Conservation (phyloP, 2,113 vertebrate species). For the Oreocharis arfaki region DNA sequence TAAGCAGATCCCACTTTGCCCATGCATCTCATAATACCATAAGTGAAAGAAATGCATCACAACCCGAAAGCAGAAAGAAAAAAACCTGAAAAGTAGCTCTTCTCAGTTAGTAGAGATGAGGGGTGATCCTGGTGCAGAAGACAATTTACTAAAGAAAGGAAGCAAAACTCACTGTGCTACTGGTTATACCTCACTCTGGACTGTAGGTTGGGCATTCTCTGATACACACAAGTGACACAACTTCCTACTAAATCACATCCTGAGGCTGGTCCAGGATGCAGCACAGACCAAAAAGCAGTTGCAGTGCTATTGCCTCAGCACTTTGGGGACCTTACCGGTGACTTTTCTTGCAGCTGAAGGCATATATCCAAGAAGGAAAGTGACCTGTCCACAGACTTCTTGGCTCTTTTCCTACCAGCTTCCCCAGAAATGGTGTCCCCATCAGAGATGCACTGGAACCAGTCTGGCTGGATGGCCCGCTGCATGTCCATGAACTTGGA, state of each 20-base stretch:
- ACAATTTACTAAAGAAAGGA: neutral
- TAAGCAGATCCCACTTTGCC: neutral
- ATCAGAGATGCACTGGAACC: conserved; percentile 93
- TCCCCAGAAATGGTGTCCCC: conserved; percentile 82
- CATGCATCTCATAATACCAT: neutral
- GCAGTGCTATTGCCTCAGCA: neutral
- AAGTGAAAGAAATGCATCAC: neutral
- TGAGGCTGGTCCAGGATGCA: neutral
- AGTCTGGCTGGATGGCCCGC: conserved; percentile 83
- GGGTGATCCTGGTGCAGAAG: neutral
- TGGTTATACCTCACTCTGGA: neutral
- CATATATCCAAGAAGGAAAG: conserved; percentile 88
- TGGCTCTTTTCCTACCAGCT: conserved; percentile 79
- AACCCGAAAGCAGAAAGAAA: neutral
- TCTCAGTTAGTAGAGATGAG: neutral
- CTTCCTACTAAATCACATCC: neutral
- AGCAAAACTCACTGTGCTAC: neutral
- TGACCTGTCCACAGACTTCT: conserved; percentile 90
- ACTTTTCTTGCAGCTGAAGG: conserved; percentile 79
- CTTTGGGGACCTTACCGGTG: conserved; percentile 71
- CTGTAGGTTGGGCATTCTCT: neutral
- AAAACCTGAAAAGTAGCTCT: neutral
- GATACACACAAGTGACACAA: rapidly evolving
- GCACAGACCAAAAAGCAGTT: neutral
- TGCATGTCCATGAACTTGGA: conserved; percentile 91